A percentile compares a stretch with the other conserved stretches of the same genome.
Conservation (phyloP, 1,140 invertebrate species). For the Calosoma granatense region DNA sequence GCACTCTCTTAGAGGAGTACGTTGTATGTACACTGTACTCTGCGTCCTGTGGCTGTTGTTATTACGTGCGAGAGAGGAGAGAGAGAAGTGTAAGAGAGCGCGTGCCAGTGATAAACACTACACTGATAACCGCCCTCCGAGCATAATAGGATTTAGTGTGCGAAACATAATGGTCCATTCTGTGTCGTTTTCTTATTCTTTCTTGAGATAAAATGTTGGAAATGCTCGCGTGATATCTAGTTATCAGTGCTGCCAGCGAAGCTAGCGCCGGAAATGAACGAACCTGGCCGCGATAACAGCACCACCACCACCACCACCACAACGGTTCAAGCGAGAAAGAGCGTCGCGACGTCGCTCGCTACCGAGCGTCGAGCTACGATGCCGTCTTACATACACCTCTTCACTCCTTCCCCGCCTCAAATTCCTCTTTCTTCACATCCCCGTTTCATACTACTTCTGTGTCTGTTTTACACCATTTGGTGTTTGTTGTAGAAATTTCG, state of each 20-base stretch:
- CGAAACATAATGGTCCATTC: slow-evolving; percentile 38
- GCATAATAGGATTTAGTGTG: slow-evolving; percentile 39
- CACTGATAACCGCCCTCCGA: slow-evolving; percentile 23
- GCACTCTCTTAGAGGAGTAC: not conserved
- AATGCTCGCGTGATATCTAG: slow-evolving; percentile 35
- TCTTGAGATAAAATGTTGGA: slow-evolving; percentile 35
- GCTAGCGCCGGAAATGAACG: slow-evolving; percentile 33
- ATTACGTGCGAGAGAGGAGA: too few relatives aligned
- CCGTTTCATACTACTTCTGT: too few relatives aligned
- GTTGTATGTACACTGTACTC: too few relatives aligned
- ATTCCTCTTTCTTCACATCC: too few relatives aligned
- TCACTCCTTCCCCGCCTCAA: too few relatives aligned
- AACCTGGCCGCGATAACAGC: slow-evolving; percentile 32
- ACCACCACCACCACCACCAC: slow-evolving; percentile 16
- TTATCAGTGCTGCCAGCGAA: slow-evolving; percentile 35
- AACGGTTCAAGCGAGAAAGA: not conserved
- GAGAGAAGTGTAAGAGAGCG: not conserved
- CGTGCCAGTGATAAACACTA: slow-evolving; percentile 4
- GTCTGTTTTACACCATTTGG: too few relatives aligned
- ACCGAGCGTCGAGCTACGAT: too few relatives aligned
- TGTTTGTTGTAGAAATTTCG: too few relatives aligned
- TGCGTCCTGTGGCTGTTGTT: too few relatives aligned
- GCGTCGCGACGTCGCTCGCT: too few relatives aligned
- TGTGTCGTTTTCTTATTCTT: slow-evolving; percentile 38
- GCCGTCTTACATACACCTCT: too few relatives aligned